Base-by-base conservation (phyloP, 2,113 vertebrate genomes). In the Argyrosomus japonicus region DNA sequence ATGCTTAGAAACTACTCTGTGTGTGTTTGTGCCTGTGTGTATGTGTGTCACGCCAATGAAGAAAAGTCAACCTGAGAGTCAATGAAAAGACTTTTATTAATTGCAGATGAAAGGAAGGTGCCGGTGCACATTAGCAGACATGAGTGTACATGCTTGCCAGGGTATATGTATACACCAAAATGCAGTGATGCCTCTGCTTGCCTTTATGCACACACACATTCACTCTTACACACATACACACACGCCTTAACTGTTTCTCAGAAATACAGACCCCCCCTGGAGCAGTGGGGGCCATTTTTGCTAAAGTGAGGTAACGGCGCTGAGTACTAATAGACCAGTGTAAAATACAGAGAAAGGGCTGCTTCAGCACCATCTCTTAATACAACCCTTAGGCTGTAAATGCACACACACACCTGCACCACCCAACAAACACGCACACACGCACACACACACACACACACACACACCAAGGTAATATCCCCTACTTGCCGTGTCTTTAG, bases 321-420 rank as follows among this genome's bases (percentile, higher is more conserved):
- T 68, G 84, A 82, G 89, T 73, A 11, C 88, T 89, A 93, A 91
- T 89, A 92, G 84, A 88, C 79, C 60, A 65, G 75, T 73, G 87
- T 53, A 75, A 72, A 90, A 84, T 81, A 84, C 54, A 88, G 86
- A 89, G 89, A 93, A 93, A 92, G 27, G 88, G 89, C 92, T 93
- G 90, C 87, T 92, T 92, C 92, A 93, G 91, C 92, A 93, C 68
- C 83, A 90, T 90, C 88, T 88, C 87, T 77, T 92, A 93, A 90
- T 86, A 84, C 90, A 92, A 89, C 84, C 93, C 91, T 89, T 29
- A 81, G 91, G 92, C 87, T 83, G 89, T 88, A 84, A 89, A 89
- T 61, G 65, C 73, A 82, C 82, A 82, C 82, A 82, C 92, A 84
- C 83, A 89, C 85, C 75, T 70, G 61, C 81, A 79, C 74, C 14